These are phyloP conservation scores for Ectobius pallidus DNA, from an alignment of 2,888 invertebrate genomes.

Conservation along the genomic window DNA sequence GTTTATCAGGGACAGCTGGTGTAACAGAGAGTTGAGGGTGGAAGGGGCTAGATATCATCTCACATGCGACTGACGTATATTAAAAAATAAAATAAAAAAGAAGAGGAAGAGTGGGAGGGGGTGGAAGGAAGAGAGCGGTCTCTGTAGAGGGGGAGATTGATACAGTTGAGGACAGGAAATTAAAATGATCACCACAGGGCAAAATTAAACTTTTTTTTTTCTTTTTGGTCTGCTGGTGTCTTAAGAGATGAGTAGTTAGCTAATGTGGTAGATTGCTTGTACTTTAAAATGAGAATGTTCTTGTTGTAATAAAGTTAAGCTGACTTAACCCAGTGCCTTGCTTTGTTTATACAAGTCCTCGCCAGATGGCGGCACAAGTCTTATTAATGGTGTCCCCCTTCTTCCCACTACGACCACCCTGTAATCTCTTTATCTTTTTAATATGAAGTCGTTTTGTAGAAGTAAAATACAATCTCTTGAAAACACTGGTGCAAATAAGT, in stretches of 20 bases:
- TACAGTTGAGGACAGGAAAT: slow-evolving; percentile 28
- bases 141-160: not conserved
- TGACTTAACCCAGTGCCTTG: too few relatives aligned
- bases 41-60: slow-evolving; percentile 24
- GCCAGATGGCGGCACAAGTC: too few relatives aligned
- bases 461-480: too few relatives aligned
- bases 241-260: not conserved
- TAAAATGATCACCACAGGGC: slow-evolving; percentile 25
- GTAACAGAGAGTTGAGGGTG: slow-evolving; percentile 1
- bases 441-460: too few relatives aligned
- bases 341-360: too few relatives aligned
- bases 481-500: too few relatives aligned
- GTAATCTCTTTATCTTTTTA: too few relatives aligned
- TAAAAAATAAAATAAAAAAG: slow-evolving; percentile 30
- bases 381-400: too few relatives aligned
- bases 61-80: slow-evolving; percentile 37
- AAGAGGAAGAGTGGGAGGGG: not conserved
- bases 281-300: not conserved
- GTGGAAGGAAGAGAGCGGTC: not conserved
- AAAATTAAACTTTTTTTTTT: slow-evolving; percentile 8
- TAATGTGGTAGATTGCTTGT: not conserved
- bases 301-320: not conserved
- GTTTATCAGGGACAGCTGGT: slow-evolving; percentile 30
- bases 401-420: too few relatives aligned
- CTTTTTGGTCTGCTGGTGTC: slow-evolving; percentile 1